A percentile compares a stretch with the other conserved stretches of the same genome.
Conservation (phyloP, 2,888 invertebrate genomes). For the Caradrina clavipalpis region DNA sequence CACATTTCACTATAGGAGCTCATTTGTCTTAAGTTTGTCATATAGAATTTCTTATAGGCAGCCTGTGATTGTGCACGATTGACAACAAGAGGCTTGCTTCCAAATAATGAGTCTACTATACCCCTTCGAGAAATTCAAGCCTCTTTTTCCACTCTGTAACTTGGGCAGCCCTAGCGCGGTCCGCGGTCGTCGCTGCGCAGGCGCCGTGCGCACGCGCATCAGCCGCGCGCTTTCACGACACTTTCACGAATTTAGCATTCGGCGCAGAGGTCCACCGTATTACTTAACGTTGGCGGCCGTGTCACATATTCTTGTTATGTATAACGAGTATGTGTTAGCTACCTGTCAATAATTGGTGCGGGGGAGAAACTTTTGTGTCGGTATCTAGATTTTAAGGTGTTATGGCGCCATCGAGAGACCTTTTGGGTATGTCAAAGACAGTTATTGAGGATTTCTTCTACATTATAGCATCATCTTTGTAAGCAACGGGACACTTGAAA, state of each 20-base stretch:
- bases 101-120: too few relatives aligned
- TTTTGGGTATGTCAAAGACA: neutral
- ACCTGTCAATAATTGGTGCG: neutral
- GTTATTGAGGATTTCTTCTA: neutral
- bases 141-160: neutral
- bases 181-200: constrained; percentile 36
- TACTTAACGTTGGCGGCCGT: constrained; percentile 53
- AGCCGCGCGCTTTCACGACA: constrained; percentile 78
- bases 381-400: neutral
- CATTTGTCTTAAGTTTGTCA: too few relatives aligned
- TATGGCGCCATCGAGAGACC: neutral
- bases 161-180: constrained; percentile 45
- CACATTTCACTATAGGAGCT: too few relatives aligned
- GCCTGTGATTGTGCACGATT: too few relatives aligned
- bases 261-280: constrained; percentile 62
- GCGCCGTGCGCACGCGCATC: constrained; percentile 65
- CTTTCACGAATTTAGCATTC: constrained; percentile 84
- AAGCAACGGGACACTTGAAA: neutral
- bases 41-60: too few relatives aligned
- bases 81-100: too few relatives aligned
- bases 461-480: neutral
- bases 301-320: constrained; percentile 48
- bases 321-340: constrained; percentile 8
- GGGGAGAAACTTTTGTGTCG: constrained; percentile 2
- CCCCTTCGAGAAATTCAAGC: too few relatives aligned